A percentile compares a stretch with the other conserved stretches of the same genome.
phyloP scores from a whole-genome alignment of 1,140 invertebrate genomes.

The Pseudobourletiella spinata region DNA sequence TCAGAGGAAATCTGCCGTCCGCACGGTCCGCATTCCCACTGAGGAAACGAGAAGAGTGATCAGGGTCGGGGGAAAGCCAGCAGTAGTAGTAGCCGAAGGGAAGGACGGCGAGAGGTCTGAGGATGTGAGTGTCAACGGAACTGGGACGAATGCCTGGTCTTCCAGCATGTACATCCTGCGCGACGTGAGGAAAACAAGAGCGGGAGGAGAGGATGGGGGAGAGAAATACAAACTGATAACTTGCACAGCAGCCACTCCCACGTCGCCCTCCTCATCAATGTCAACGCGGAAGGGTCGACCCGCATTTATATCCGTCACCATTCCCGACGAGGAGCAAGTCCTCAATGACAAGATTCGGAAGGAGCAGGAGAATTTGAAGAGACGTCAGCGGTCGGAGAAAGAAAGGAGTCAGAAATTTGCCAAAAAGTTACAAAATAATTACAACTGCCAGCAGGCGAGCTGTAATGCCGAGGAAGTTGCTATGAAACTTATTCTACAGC shows the following conservation, averaged over 20 bases:
- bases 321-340: not conserved
- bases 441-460: not conserved
- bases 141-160: not conserved
- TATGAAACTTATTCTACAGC: not conserved
- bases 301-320: not conserved
- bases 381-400: not conserved
- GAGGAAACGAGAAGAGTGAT: no score
- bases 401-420: not conserved
- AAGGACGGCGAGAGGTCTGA: no score
- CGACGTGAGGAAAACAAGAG: not conserved
- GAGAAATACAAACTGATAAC: conserved; percentile 1
- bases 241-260: no score
- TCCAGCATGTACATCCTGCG: not conserved
- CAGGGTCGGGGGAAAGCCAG: not conserved
- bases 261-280: not conserved
- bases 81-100: not conserved
- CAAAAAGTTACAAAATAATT: not conserved
- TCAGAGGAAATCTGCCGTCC: not conserved
- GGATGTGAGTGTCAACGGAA: not conserved
- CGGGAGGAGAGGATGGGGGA: not conserved
- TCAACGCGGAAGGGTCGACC: not conserved
- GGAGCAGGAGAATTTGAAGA: conserved; percentile 19
- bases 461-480: not conserved
- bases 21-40: no score
- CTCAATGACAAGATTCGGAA: conserved; percentile 13